phyloP scores from a whole-genome alignment of 2,113 vertebrate species.

The Passer montanus region DNA sequence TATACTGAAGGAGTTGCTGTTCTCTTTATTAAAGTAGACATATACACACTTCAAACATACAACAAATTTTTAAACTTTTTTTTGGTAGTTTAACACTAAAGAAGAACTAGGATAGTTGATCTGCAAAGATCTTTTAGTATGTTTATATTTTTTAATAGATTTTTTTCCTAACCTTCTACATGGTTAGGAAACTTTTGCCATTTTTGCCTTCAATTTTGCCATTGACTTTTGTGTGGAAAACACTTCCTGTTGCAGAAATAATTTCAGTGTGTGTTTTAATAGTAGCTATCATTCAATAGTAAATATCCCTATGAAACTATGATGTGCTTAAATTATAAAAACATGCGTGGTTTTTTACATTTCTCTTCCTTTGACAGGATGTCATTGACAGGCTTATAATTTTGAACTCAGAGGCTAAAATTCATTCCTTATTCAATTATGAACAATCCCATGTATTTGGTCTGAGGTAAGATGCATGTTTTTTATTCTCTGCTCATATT shows the following conservation, averaged over 20 bases:
- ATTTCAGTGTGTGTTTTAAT: not conserved
- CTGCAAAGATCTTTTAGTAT: not conserved
- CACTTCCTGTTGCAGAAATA: not conserved
- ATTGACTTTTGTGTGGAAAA: not conserved
- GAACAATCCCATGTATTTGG: slow-evolving; percentile 95
- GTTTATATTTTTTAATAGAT: not conserved
- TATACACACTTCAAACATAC: not conserved
- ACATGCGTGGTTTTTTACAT: not conserved
- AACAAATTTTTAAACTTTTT: not conserved
- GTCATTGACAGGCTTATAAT: slow-evolving; percentile 92
- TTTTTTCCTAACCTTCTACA: not conserved
- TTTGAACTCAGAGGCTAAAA: slow-evolving; percentile 92
- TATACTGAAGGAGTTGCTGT: not conserved
- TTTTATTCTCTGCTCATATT: slow-evolving; percentile 27
- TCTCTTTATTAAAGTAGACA: not conserved
- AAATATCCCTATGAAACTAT: not conserved
- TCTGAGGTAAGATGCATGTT: slow-evolving; percentile 84
- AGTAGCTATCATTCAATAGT: not conserved
- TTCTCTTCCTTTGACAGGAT: slow-evolving; percentile 78
- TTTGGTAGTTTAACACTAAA: not conserved
- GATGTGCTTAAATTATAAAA: not conserved
- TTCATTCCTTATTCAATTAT: slow-evolving; percentile 92
- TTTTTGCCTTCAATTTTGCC: not conserved
- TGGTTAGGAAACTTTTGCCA: not conserved
- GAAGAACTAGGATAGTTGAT: not conserved